Percentiles rank a stretch among this genome's conserved stretches.
These are phyloP conservation scores for Cetoscarus ocellatus DNA, from an alignment of 2,797 vertebrate genomes.

Conservation along the genomic window DNA sequence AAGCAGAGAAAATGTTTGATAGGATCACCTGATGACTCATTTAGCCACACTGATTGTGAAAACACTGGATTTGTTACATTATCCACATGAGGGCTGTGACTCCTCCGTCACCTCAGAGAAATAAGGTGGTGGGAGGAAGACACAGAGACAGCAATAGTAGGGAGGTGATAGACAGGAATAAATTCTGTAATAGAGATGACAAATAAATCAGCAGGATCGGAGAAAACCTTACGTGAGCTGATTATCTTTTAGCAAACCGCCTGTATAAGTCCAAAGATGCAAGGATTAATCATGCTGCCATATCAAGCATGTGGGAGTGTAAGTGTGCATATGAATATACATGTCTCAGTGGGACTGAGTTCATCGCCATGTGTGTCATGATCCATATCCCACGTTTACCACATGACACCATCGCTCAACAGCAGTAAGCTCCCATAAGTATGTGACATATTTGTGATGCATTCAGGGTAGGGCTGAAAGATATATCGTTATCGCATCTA, in stretches of 20 bases:
- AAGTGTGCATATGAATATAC: slow-evolving; percentile 49
- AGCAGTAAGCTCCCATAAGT: slow-evolving; percentile 38
- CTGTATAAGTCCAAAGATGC: slow-evolving; percentile 32
- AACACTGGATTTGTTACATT: slow-evolving; percentile 41
- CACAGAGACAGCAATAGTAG: slow-evolving; percentile 23
- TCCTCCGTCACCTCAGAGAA: slow-evolving; percentile 45
- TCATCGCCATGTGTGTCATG: slow-evolving; percentile 35
- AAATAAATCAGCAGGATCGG: slow-evolving; percentile 23
- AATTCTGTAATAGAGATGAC: slow-evolving; percentile 55
- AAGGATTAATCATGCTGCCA: slow-evolving; percentile 38
- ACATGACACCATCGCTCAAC: slow-evolving; percentile 17
- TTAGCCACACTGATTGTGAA: slow-evolving; percentile 12
- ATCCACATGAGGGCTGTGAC: slow-evolving; percentile 36
- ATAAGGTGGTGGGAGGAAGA: slow-evolving; percentile 46
- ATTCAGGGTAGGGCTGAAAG: too few species aligned
- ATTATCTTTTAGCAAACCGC: slow-evolving; percentile 27
- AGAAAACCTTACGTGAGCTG: slow-evolving; percentile 14
- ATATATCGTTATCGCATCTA: too few species aligned
- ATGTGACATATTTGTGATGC: slow-evolving; percentile 28
- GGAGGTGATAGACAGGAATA: slow-evolving; percentile 51
- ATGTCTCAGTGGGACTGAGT: slow-evolving; percentile 39
- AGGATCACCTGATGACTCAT: slow-evolving; percentile 62
- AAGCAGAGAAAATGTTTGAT: slow-evolving; percentile 34
- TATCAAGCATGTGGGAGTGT: slow-evolving; percentile 36
- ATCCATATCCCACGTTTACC: slow-evolving; percentile 55